Percentiles rank a stretch among this genome's conserved stretches.
These are phyloP conservation scores for Caenorhabditis imperialis DNA, from an alignment of 2,888 invertebrate genomes.

Conservation along the genomic window DNA sequence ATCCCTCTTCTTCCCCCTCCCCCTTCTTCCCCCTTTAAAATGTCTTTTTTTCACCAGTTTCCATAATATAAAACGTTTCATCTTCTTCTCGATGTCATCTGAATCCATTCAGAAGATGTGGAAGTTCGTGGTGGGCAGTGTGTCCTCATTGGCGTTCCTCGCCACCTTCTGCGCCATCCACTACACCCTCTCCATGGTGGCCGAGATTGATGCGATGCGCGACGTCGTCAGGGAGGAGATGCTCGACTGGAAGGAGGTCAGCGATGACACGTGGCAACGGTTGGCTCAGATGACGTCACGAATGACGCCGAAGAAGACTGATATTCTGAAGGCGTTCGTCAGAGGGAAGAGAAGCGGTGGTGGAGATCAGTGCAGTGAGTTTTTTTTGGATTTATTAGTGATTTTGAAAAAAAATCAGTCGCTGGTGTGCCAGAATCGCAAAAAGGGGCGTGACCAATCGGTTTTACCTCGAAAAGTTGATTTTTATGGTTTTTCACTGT, in stretches of 20 bases:
- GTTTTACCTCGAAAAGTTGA: too few species aligned
- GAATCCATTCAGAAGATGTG: constrained; percentile 40
- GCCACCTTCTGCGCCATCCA: constrained; percentile 20
- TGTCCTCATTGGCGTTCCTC: constrained; percentile 29
- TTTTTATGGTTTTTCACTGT: too few species aligned
- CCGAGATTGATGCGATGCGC: constrained; percentile 31
- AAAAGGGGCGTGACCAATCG: too few species aligned
- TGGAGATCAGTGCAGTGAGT: constrained; percentile 46
- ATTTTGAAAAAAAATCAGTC: too few species aligned
- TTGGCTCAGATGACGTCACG: constrained; percentile 43
- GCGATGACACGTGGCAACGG: constrained; percentile 49
- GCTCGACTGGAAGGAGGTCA: constrained; percentile 50
- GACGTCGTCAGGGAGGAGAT: constrained; percentile 14
- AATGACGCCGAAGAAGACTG: constrained; percentile 38
- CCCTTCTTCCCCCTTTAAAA: too few species aligned
- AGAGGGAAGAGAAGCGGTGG: constrained; percentile 38
- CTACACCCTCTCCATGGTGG: constrained; percentile 21
- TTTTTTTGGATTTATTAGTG: too few species aligned
- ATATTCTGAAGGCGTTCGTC: constrained; percentile 34
- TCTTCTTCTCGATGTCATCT: too few species aligned
- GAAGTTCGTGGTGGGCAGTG: constrained; percentile 42
- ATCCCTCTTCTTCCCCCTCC: too few species aligned
- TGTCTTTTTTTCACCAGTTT: too few species aligned
- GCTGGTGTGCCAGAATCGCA: too few species aligned
- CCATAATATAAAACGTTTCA: too few species aligned